Conservation (phyloP, 2,797 vertebrate species). For the Rhincodon typus region DNA sequence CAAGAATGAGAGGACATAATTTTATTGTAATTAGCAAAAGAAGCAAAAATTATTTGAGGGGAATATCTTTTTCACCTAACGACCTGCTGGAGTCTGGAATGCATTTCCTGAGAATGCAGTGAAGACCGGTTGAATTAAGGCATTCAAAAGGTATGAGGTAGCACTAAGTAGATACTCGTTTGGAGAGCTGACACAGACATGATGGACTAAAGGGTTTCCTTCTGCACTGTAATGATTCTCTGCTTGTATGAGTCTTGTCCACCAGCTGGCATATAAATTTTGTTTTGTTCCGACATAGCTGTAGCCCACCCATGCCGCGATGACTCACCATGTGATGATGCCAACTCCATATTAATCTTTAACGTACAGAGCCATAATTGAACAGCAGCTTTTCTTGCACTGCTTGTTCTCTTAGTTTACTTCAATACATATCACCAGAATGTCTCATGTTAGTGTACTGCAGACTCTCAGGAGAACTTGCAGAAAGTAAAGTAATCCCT, state of each 20-base stretch:
- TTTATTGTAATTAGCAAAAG: too few relatives aligned
- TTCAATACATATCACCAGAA: background rate
- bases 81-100: too few relatives aligned
- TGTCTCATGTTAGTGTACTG: background rate
- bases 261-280: background rate
- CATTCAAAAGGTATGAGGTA: too few relatives aligned
- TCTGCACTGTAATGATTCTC: too few relatives aligned
- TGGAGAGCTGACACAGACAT: too few relatives aligned
- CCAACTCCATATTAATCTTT: background rate
- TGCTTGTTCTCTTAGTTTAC: background rate
- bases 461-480: background rate
- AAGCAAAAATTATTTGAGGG: too few relatives aligned
- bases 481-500: background rate
- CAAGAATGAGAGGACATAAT: too few relatives aligned
- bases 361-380: background rate
- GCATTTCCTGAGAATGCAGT: too few relatives aligned
- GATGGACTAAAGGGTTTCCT: too few relatives aligned
- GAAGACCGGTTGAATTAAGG: too few relatives aligned
- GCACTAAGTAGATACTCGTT: too few relatives aligned
- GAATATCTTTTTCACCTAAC: too few relatives aligned
- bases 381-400: background rate
- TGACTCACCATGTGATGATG: background rate
- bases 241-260: background rate
- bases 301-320: background rate
- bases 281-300: background rate